Conservation (phyloP, 2,797 vertebrate species). For the Cynodonichthys magdalenae region DNA sequence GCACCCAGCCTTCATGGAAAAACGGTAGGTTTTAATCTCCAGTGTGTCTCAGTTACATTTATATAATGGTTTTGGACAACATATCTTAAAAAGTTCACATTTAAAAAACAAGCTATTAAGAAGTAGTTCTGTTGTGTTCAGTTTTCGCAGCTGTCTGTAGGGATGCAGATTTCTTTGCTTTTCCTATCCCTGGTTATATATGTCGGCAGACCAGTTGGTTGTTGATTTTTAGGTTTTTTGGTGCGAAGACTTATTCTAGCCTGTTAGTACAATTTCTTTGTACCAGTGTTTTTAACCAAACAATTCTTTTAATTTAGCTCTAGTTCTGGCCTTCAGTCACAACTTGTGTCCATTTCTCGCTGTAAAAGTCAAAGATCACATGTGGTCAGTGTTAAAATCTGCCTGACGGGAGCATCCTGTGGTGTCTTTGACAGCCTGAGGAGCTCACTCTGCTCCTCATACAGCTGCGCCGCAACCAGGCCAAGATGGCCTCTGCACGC, state of each 20-base stretch:
- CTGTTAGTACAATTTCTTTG: slow-evolving; percentile 5
- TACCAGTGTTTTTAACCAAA: slow-evolving; percentile 7
- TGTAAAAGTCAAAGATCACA: neutral
- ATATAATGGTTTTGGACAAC: neutral
- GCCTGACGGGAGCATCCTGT: slow-evolving; percentile 62
- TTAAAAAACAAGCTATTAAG: neutral
- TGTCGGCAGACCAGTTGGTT: neutral
- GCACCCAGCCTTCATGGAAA: slow-evolving; percentile 95
- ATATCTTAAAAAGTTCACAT: neutral
- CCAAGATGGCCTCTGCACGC: slow-evolving; percentile 90
- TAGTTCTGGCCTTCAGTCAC: slow-evolving; percentile 1
- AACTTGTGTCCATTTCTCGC: neutral
- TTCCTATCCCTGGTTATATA: neutral
- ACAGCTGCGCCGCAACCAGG: slow-evolving; percentile 93
- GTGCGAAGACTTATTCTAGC: neutral
- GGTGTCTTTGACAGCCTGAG: slow-evolving; percentile 89
- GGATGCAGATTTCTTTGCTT: no score
- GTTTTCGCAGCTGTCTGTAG: no score
- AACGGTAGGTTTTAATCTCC: slow-evolving; percentile 83
- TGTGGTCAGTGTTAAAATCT: slow-evolving; percentile 31
- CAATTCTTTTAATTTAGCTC: slow-evolving; percentile 20
- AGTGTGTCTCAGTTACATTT: neutral
- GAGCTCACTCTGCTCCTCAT: slow-evolving; percentile 96
- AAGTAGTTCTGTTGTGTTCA: slow-evolving; percentile 1
- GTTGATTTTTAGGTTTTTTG: neutral